Percentiles rank a stretch among this genome's conserved stretches.
Conservation (phyloP, 2,797 vertebrate species). For the Passerculus sandwichensis region DNA sequence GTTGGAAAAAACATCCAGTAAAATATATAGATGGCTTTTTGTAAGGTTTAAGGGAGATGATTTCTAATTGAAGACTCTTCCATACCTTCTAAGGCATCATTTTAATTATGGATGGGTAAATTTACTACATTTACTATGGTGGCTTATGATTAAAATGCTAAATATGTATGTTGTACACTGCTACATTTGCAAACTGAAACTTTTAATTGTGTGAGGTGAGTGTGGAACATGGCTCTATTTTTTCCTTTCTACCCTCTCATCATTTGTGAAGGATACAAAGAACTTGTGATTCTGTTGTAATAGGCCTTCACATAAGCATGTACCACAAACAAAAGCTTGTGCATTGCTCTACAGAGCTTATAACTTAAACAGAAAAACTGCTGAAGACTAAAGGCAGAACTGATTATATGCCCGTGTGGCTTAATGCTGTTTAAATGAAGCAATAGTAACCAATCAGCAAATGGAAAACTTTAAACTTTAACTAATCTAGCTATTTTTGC, state of each 20-base stretch:
- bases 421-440: constrained; percentile 17
- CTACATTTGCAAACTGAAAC: neutral
- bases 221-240: neutral
- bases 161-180: neutral
- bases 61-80: neutral
- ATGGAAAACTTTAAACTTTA: neutral
- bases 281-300: neutral
- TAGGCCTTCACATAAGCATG: neutral
- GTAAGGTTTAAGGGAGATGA: neutral
- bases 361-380: neutral
- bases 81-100: neutral
- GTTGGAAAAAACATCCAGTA: neutral
- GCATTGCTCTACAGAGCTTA: neutral
- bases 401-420: neutral
- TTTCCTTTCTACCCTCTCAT: neutral
- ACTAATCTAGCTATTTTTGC: neutral
- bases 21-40: neutral
- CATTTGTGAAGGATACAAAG: neutral
- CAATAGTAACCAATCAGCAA: neutral
- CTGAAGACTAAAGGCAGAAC: neutral
- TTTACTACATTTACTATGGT: neutral
- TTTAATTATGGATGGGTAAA: neutral
- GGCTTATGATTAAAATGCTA: neutral
- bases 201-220: neutral
- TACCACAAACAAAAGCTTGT: neutral